Evolutionary conservation across 2,888 invertebrate species (phyloP), one percentile per base, ranked within the genome.

Genomic region (Tuta absoluta): DNA sequence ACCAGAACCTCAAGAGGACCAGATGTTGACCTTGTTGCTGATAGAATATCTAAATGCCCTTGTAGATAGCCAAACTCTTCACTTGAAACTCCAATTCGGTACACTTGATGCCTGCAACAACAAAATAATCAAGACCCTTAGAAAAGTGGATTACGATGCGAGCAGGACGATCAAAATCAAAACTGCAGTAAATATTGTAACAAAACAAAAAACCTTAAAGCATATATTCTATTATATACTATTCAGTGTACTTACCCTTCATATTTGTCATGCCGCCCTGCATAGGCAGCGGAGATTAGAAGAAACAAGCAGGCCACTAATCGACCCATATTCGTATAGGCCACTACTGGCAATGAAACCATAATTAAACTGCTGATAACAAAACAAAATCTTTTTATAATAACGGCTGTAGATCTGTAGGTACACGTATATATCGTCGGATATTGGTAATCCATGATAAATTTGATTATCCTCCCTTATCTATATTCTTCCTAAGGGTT

Each of bases 191-290:
- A n/a, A n/a, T n/a, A n/a, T n/a, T n/a, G n/a, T n/a, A n/a, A n/a
- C n/a, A n/a, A n/a, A n/a, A n/a, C n/a, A n/a, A n/a, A n/a, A n/a
- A n/a, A n/a, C n/a, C n/a, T n/a, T n/a, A n/a, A n/a, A n/a, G n/a
- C n/a, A n/a, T n/a, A n/a, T n/a, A n/a, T n/a, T n/a, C n/a, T n/a
- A n/a, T n/a, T 48, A 7, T 14, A 17, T 48, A n/a, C 1, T 17
- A 41, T 48, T 17, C 2, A 10, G 38, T 38, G 11, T 10, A 38
- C 85, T 79, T 75, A 89, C 90, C 88, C 87, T 74, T 91, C 90
- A 84, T 91, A 89, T 81, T 86, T 82, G 56, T 89, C 87, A 69
- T 89, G 90, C 60, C 78, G 75, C 33, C 80, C 87, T 10, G 21
- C 53, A 28, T 84, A 76, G 8, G 76, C 85, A 5, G 77, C 71